A percentile compares a stretch with the other conserved stretches of the same genome.
phyloP scores from a whole-genome alignment of 2,113 vertebrate genomes.

The Alligator sinensis region DNA sequence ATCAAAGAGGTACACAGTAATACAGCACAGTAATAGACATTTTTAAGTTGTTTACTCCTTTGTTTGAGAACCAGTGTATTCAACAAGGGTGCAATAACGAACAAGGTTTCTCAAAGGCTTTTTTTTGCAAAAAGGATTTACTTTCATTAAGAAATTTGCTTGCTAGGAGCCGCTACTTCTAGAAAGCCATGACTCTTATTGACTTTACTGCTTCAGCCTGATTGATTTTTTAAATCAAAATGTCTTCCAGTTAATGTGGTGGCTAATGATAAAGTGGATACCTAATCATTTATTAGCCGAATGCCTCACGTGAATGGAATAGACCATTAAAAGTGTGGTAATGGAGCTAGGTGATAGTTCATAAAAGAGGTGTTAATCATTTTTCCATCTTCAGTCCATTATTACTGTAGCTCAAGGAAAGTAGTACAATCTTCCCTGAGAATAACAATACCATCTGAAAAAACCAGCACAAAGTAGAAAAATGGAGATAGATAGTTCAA shows the following conservation, averaged over 20 bases:
- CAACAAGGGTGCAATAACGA: not conserved
- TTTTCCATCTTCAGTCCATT: not conserved
- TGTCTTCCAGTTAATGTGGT: not conserved
- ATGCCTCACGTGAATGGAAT: not conserved
- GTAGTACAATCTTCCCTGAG: not conserved
- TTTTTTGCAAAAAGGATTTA: not conserved
- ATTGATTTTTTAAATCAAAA: not conserved
- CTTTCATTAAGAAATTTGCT: not conserved
- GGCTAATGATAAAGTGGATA: not conserved
- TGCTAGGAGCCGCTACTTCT: not conserved
- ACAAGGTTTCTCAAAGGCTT: not conserved
- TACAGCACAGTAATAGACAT: no score
- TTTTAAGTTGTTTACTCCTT: no score
- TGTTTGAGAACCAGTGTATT: not conserved
- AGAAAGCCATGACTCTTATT: not conserved
- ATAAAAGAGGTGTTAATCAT: not conserved
- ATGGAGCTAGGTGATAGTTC: not conserved
- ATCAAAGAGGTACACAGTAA: no score
- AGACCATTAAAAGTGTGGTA: not conserved
- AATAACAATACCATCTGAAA: not conserved
- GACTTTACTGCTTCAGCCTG: not conserved
- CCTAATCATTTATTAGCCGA: not conserved
- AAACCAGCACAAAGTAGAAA: not conserved
- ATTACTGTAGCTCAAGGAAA: not conserved
- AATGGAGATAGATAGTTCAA: not conserved